phyloP scores from a whole-genome alignment of 2,888 invertebrate species.

The Cartodere bifasciata region DNA sequence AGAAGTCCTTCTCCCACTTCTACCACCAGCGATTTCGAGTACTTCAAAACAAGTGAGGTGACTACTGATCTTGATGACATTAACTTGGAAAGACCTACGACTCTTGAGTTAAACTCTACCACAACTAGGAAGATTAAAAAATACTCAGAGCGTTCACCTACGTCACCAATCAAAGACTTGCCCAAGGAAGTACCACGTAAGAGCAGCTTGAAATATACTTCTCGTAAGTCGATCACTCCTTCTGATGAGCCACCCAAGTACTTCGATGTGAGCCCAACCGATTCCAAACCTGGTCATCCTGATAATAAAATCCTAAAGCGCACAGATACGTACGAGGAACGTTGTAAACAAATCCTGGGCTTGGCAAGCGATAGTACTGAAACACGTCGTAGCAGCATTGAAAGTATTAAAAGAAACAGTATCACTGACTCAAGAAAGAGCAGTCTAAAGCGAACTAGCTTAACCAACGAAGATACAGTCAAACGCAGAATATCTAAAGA shows the following conservation, averaged over 20 bases:
- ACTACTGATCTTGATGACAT: constrained; percentile 28
- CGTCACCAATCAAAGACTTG: constrained; percentile 22
- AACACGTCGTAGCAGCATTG: constrained; percentile 17
- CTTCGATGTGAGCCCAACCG: constrained; percentile 18
- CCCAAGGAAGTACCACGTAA: constrained; percentile 30
- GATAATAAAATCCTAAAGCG: constrained; percentile 47
- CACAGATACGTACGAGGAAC: constrained; percentile 61
- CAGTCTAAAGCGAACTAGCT: neutral
- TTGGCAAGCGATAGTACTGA: constrained; percentile 37
- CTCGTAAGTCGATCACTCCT: constrained; percentile 36
- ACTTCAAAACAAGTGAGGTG: constrained; percentile 23
- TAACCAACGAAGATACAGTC: neutral
- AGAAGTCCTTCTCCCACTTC: constrained; percentile 25
- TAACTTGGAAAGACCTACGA: neutral
- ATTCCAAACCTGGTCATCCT: constrained; percentile 25
- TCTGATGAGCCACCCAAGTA: constrained; percentile 10
- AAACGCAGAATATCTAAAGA: constrained; percentile 6
- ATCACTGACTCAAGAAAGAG: neutral
- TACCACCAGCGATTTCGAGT: constrained; percentile 43
- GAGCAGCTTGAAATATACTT: constrained; percentile 33
- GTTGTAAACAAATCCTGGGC: constrained; percentile 57
- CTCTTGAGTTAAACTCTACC: neutral
- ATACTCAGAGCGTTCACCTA: constrained; percentile 27
- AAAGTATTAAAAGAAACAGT: constrained; percentile 10
- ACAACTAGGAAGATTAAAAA: constrained; percentile 21